Conservation (phyloP, 2,797 vertebrate species). For the Macroramphosus scolopax region DNA sequence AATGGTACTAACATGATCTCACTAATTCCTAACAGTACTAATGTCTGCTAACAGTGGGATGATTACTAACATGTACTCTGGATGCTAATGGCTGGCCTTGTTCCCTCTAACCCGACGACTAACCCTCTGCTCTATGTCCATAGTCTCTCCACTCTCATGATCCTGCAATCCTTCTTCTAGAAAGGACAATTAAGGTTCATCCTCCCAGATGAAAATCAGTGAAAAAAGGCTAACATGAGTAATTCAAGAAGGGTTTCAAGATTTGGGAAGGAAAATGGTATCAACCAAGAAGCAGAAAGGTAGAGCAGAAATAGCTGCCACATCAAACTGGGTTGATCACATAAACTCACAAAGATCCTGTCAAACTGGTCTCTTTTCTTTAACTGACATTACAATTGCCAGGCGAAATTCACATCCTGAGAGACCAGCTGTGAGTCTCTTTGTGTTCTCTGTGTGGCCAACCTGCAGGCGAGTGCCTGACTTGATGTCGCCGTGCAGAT, state of each 20-base stretch:
- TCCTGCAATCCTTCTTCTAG: slow-evolving; percentile 65
- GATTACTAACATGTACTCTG: slow-evolving; percentile 71
- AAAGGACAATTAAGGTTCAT: slow-evolving; percentile 11
- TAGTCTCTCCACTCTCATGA: slow-evolving; percentile 51
- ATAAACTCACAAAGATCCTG: slow-evolving; percentile 9
- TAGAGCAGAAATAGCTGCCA: too few relatives aligned
- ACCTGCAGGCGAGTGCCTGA: slow-evolving; percentile 45
- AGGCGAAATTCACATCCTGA: slow-evolving; percentile 17
- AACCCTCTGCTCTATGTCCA: slow-evolving; percentile 63
- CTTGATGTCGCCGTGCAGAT: slow-evolving; percentile 29
- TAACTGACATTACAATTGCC: neutral
- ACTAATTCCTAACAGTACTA: slow-evolving; percentile 79
- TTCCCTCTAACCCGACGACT: slow-evolving; percentile 66
- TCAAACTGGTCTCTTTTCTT: too few relatives aligned
- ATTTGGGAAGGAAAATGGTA: slow-evolving; percentile 38
- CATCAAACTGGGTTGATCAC: slow-evolving; percentile 57
- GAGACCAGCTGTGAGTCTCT: slow-evolving; percentile 6
- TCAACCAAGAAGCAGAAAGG: slow-evolving; percentile 31
- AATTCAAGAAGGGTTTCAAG: slow-evolving; percentile 61
- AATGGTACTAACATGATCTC: slow-evolving; percentile 67
- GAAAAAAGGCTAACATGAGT: slow-evolving; percentile 10
- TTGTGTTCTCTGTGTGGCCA: slow-evolving; percentile 54
- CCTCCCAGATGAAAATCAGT: neutral
- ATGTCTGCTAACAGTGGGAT: slow-evolving; percentile 67
- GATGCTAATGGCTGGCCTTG: slow-evolving; percentile 66